These are phyloP conservation scores for Chrysomallon squamiferum DNA, from an alignment of 1,140 invertebrate genomes.

Conservation along the genomic window DNA sequence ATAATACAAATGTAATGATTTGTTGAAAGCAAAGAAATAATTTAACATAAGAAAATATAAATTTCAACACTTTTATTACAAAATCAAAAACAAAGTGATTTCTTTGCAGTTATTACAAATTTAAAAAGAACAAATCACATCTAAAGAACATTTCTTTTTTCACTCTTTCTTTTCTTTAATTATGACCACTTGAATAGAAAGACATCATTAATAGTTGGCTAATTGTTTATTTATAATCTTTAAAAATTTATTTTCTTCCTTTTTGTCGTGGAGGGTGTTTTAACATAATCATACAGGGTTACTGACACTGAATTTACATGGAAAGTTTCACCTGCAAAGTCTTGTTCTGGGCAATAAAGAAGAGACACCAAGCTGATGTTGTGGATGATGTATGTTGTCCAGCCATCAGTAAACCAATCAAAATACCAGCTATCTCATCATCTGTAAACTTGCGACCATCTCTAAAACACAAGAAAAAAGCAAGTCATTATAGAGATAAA, in stretches of 20 bases:
- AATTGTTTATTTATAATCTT: no score
- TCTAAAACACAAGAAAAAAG: conserved; percentile 12
- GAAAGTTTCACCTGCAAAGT: conserved; percentile 29
- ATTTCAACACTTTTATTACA: not conserved
- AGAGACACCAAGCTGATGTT: conserved; percentile 48
- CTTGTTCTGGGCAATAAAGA: conserved; percentile 49
- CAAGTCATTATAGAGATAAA: not conserved
- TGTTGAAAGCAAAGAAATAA: not conserved
- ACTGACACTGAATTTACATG: no score
- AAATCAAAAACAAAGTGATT: no score
- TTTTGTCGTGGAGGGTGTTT: no score
- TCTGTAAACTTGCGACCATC: conserved; percentile 42
- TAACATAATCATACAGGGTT: no score
- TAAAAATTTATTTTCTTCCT: no score
- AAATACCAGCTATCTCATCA: conserved; percentile 54
- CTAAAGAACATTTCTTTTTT: no score
- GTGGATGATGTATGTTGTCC: conserved; percentile 59
- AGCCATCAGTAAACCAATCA: conserved; percentile 54
- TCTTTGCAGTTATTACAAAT: no score
- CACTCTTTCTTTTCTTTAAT: no score
- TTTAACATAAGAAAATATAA: not conserved
- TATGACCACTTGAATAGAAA: no score
- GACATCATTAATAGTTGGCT: no score
- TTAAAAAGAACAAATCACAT: no score
- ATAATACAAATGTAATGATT: not conserved